Base-by-base conservation (phyloP, 2,113 vertebrate species). In the Malurus alboscapulatus region DNA sequence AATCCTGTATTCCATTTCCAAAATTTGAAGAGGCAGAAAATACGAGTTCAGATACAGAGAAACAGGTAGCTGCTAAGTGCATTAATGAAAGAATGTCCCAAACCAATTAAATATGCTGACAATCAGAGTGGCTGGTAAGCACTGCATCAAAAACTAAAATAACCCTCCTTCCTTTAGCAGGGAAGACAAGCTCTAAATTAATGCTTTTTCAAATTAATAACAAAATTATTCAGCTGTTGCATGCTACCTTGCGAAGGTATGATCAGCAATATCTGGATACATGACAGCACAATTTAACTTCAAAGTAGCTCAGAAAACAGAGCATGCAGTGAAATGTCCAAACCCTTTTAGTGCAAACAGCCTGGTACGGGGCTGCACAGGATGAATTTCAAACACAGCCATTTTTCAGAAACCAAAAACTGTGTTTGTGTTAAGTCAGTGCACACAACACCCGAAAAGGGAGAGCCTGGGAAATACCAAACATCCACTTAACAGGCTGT, bases 11-110 rank as follows among this genome's bases (percentile, higher is more conserved):
- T 34, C 14, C 42, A 44, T 67, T 62, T 83, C 59, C 86, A 82
- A 91, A 85, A 73, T 61, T 5, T 71, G 75, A 88, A 90, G 32
- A 78, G 71, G 80, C 63, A 94, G 89, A 87, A 94, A 79, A 92
- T 27, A 65, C 0, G 0, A 88, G 42, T 0, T 91, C 67, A 88
- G 51, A 83, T 69, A 54, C 2, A 87, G 38, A 73, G 47, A 78
- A 93, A 92, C 72, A 91, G 53, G 68, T 44, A 85, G 11, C 51
- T 88, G 51, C 38, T 73, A 88, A 94, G 47, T 86, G 79, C 47
- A 57, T 40, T 74, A 84, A 55, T 50, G 54, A 84, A 85, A 79
- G 36, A 73, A 80, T 13, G 7, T 51, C 88, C 75, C 75, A 66
- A 81, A 78, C 44, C 51, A 81, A 83, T 80, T 88, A 93, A 73